These are phyloP conservation scores for Oceanites oceanicus DNA, from an alignment of 2,113 vertebrate genomes.

Conservation along the genomic window DNA sequence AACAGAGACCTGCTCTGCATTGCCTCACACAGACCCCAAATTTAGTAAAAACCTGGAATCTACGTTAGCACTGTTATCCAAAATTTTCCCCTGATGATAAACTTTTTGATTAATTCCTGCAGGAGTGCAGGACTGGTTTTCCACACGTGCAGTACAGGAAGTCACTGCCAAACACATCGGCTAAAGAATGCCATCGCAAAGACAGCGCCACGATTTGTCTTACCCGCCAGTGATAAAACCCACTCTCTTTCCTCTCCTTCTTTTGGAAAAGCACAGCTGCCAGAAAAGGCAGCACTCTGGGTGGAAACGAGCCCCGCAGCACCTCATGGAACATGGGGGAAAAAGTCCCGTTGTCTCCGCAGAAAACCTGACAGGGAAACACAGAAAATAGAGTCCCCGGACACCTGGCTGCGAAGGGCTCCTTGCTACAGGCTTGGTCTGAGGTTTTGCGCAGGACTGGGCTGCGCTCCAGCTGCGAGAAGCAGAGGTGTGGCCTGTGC, in stretches of 20 bases:
- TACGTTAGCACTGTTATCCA: background rate
- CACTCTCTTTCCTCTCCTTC: constrained; percentile 58
- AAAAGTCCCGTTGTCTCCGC: accelerated
- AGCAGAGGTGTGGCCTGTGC: background rate
- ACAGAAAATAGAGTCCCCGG: accelerated
- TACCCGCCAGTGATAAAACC: constrained; percentile 53
- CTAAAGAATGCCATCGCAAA: background rate
- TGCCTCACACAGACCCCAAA: background rate
- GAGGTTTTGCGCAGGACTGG: background rate
- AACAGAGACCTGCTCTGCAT: background rate
- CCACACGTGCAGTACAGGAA: accelerated
- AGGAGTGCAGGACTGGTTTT: background rate
- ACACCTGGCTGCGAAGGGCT: accelerated
- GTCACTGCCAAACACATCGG: accelerated
- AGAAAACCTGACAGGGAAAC: background rate
- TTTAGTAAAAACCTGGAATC: background rate
- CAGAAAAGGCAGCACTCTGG: constrained; percentile 62
- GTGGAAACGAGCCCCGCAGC: constrained; percentile 26
- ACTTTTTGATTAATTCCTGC: background rate
- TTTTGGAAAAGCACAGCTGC: constrained; percentile 56
- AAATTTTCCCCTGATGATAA: background rate
- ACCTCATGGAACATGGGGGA: constrained; percentile 59
- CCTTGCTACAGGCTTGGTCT: accelerated
- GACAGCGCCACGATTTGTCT: background rate
- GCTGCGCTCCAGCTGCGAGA: background rate